Conservation (phyloP, 2,888 invertebrate species). For the Zaprionus lineosus region DNA sequence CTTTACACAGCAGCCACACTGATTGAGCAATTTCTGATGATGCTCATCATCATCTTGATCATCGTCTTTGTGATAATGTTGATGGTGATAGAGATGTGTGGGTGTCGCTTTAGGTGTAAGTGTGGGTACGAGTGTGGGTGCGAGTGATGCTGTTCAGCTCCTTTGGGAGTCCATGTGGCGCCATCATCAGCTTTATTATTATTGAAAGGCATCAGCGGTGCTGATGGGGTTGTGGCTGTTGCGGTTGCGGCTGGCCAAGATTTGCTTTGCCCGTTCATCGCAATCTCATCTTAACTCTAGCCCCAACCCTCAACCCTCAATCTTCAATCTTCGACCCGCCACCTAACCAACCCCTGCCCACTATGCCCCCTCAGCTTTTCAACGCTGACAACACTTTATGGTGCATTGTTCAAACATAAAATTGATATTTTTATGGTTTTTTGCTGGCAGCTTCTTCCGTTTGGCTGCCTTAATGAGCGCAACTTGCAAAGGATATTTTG, state of each 20-base stretch:
- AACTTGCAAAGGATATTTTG: constrained; percentile 32
- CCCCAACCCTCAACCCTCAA: not conserved
- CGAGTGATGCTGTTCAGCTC: not conserved
- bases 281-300: constrained; percentile 37
- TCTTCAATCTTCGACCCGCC: not conserved
- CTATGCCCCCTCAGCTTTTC: not conserved
- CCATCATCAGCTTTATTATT: constrained; percentile 57
- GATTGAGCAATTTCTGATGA: constrained; percentile 62
- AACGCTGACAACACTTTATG: constrained; percentile 39
- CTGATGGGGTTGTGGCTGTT: constrained; percentile 39
- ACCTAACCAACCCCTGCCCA: not conserved
- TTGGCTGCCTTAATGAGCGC: constrained; percentile 57
- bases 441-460: constrained; percentile 30
- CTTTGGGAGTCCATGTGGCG: constrained; percentile 38
- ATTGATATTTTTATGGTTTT: constrained; percentile 60
- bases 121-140: not conserved
- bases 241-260: constrained; percentile 33
- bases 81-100: not conserved
- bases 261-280: constrained; percentile 33
- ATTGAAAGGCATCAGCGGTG: constrained; percentile 52
- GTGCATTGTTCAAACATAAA: constrained; percentile 65
- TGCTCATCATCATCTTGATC: constrained; percentile 27
- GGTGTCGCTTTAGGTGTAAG: not conserved
- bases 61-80: not conserved
- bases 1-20: constrained; percentile 34